Evolutionary conservation across 2,113 vertebrate genomes (phyloP), one percentile per base, ranked within the genome.

Genomic region (Xiphorhynchus elegans): DNA sequence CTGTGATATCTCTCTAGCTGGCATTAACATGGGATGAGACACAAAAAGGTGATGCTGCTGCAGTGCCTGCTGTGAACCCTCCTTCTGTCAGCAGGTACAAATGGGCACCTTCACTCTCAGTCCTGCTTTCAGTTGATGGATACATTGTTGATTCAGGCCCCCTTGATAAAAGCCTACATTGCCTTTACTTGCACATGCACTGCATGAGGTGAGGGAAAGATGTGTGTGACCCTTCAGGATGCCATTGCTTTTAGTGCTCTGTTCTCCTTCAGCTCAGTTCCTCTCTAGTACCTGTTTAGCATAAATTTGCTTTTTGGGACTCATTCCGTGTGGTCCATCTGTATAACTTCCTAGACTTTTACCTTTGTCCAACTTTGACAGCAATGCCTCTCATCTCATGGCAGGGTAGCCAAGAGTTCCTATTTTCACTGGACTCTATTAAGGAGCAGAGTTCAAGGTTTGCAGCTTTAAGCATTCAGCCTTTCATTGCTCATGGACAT

Each of bases 21-120:
- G 14, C 55, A 47, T 37, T 60, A 68, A 23, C 35, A 16, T 0
- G 0, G 14, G 46, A 56, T 37, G 35, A 50, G 19, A 44, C n/a
- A 47, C 28, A 52, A 15, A 47, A 53, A 23, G 17, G 5, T 50
- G 68, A 21, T 37, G 19, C 37, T 80, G 64, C 59, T 55, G 50
- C 60, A 62, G 29, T 3, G 2, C 28, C 74, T 56, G 46, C 40
- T 81, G 26, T 1, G 3, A 64, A 6, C 26, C 17, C 15, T 84
- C 26, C 40, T 53, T 62, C 58, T 58, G 19, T 7, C 8, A 6
- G 11, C 1, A 4, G 55, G 59, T 20, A 40, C 42, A 55, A 56
- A 64, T 13, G 3, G 16, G 25, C 0, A 0, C 37, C 63, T 64
- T n/a, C 59, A 17, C n/a, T 79, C 63, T 52, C 62, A 29, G 35